Base-by-base conservation (phyloP, 2,113 vertebrate species). In the Ammodytes dubius region DNA sequence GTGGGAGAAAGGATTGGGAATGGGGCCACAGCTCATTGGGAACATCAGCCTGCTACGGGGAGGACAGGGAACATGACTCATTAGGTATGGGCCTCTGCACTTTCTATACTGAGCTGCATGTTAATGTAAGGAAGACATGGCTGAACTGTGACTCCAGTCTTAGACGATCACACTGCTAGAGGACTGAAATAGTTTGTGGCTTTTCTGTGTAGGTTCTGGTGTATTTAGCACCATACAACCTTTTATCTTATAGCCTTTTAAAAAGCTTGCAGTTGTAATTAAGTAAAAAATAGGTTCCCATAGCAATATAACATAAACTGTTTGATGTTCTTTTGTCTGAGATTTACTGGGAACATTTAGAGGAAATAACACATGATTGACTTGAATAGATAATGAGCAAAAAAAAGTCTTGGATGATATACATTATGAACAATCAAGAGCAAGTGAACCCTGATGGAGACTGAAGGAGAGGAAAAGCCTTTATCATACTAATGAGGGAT, bases 401-500 rank as follows among this genome's bases (percentile, higher is more conserved):
- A 74, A 67, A 70, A 72, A 82, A 65, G 49, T 64, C 63, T 86
- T 67, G 67, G 56, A 86, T 82, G 64, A 79, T 71, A 74, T 76
- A 79, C 76, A 84, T 89, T 78, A 75, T 78, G 77, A 49, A 58
- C 53, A 67, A n/a, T 47, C 63, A 79, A 74, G 84, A 89, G 67
- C 40, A 79, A 77, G 74, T 72, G 54, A 87, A 84, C 73, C 70
- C 54, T 90, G 90, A 91, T 93, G 87, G 86, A 89, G 77, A 86
- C 77, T 86, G 79, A 81, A 81, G 86, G 85, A 90, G 80, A 85
- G 77, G 76, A 84, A 89, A 88, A 93, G 87, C 84, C 86, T 94
- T 92, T 89, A 84, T 92, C 79, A 89, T 82, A 72, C 90, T 91
- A 94, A 93, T 87, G 90, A 94, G 89, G 85, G 76, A 83, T 91